Conservation (phyloP, 1,140 invertebrate species). For the Babylonia areolata region DNA sequence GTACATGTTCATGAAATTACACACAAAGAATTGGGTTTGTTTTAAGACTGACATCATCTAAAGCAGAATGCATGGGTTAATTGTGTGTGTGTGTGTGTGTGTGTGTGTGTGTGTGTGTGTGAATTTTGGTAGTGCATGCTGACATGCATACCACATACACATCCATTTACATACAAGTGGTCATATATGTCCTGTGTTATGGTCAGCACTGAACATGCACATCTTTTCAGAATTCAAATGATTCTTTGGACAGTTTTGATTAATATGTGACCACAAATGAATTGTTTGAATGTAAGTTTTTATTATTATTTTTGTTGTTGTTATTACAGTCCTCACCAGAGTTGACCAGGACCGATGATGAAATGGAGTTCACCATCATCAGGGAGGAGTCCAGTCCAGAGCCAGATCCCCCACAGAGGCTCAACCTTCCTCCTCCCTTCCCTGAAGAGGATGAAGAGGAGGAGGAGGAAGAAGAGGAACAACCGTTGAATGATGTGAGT, state of each 20-base stretch:
- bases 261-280: too few species aligned
- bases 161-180: too few species aligned
- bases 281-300: background rate
- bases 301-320: background rate
- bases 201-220: too few species aligned
- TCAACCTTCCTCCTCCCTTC: constrained; percentile 18
- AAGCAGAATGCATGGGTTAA: too few species aligned
- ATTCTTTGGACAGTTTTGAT: too few species aligned
- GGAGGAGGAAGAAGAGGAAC: constrained; percentile 39
- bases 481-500: background rate
- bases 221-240: background rate
- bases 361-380: constrained; percentile 55
- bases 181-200: too few species aligned
- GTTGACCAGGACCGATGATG: constrained; percentile 42
- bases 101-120: too few species aligned
- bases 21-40: too few species aligned
- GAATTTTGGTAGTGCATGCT: background rate
- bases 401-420: background rate
- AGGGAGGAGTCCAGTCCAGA: constrained; percentile 51
- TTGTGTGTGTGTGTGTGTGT: too few species aligned
- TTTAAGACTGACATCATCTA: too few species aligned
- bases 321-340: constrained; percentile 47
- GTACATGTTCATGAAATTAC: too few species aligned
- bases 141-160: background rate
- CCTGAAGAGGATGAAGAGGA: constrained; percentile 34